Base-by-base conservation (phyloP, 2,888 invertebrate genomes). In the Drosophila nigricruria region DNA sequence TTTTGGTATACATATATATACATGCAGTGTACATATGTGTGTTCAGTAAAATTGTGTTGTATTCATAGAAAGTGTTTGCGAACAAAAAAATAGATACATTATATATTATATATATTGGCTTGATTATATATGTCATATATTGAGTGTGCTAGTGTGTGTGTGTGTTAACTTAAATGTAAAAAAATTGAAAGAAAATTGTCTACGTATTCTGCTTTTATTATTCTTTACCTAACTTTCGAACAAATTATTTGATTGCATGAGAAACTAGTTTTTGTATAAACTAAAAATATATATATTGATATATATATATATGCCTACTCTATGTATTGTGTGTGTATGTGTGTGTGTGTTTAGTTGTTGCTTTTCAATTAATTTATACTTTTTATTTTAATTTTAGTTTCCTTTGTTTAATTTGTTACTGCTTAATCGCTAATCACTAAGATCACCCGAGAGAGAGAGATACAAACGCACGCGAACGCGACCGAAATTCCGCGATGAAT, bases 401-500 rank as follows among this genome's bases (percentile, higher is more conserved):
- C 73, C 73, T 66, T 57, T 42, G 53, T 70, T 27, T n/a, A 5
- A 47, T 5, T 47, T 27, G 77, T 82, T 80, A 67, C 76, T 83
- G 81, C 80, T 86, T 86, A 86, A 74, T 82, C 88, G 90, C 91
- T 92, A 91, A 87, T 90, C 85, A 89, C 89, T 87, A 92, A 91
- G 92, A 93, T 93, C 93, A 93, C 93, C 93, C 93, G 93, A 92
- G 92, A 91, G 91, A 91, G 91, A 86, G 91, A 86, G 86, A 86
- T 86, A 86, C 88, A 88, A 87, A 86, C 86, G 89, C 86, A 92
- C 93, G 93, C 93, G 93, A 91, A 92, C 93, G 93, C 93, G 93
- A 92, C 92, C 93, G 92, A 92, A 47, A 92, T 92, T 92, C 93
- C 92, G 91, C 92, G 93, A 92, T 91, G 92, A 93, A 93, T 92